Conservation (phyloP, 2,113 vertebrate genomes). For the Cygnus buccinator region DNA sequence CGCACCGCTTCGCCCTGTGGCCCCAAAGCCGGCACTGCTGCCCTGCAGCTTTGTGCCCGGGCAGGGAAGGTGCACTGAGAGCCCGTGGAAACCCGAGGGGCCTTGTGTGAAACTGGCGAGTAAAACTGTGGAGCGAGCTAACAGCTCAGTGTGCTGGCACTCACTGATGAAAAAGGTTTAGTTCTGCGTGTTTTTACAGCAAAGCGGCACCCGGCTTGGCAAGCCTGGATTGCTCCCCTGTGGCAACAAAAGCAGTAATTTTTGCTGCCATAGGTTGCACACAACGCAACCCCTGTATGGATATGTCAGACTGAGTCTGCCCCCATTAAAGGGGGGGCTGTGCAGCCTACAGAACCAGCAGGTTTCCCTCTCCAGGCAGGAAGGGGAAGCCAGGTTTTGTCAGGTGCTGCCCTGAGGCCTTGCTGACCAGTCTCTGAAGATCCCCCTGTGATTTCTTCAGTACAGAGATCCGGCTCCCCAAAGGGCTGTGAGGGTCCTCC, state of each 20-base stretch:
- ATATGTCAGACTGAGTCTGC: too few relatives aligned
- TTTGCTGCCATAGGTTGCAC: background rate
- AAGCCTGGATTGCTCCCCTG: fast-evolving
- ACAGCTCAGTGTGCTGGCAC: background rate
- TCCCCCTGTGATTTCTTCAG: background rate
- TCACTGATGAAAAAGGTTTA: background rate
- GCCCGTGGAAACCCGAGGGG: background rate
- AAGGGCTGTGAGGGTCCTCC: background rate
- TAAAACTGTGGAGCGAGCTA: background rate
- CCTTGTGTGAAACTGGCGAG: fast-evolving
- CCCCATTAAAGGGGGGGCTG: background rate
- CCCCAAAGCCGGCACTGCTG: fast-evolving
- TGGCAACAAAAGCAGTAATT: fast-evolving
- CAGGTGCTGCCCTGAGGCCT: background rate
- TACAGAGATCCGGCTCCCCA: background rate
- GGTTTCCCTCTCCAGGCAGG: background rate
- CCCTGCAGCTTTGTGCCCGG: background rate
- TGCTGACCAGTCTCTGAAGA: background rate
- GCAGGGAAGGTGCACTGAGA: background rate
- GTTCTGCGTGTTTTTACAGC: background rate
- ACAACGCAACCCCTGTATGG: fast-evolving
- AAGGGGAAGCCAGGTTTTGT: background rate
- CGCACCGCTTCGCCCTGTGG: fast-evolving
- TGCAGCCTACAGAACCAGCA: background rate
- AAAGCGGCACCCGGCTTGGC: fast-evolving